Percentiles rank a stretch among this genome's conserved stretches.
These are phyloP conservation scores for Oryzias javanicus DNA, from an alignment of 2,113 vertebrate genomes.

Conservation along the genomic window DNA sequence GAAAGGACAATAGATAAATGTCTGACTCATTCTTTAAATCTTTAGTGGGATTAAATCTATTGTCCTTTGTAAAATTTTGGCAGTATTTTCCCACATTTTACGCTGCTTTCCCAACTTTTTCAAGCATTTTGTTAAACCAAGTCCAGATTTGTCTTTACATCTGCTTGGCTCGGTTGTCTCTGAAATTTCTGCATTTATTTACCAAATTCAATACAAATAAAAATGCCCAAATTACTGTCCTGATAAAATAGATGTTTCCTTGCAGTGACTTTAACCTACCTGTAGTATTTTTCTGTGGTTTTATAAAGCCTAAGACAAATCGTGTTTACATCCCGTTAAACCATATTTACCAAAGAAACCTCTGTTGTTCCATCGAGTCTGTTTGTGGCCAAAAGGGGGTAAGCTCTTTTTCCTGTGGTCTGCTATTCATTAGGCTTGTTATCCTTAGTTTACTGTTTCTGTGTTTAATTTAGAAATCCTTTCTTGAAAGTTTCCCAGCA, in stretches of 20 bases:
- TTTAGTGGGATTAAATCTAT: slow-evolving; percentile 41
- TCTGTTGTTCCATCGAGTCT: slow-evolving; percentile 45
- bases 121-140: slow-evolving; percentile 7
- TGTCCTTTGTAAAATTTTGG: slow-evolving; percentile 37
- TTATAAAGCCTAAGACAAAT: slow-evolving; percentile 53
- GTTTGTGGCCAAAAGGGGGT: slow-evolving; percentile 37
- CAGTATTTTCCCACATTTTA: slow-evolving; percentile 31
- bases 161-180: slow-evolving; percentile 32
- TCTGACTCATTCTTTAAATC: slow-evolving; percentile 44
- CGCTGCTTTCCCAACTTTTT: slow-evolving; percentile 14
- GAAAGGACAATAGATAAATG: slow-evolving; percentile 51
- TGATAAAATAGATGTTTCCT: slow-evolving; percentile 52
- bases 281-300: slow-evolving; percentile 79
- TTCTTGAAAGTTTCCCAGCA: slow-evolving; percentile 5
- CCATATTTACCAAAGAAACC: slow-evolving; percentile 67
- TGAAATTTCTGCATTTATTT: slow-evolving; percentile 23
- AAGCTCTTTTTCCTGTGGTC: slow-evolving; percentile 22
- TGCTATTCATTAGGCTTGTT: slow-evolving; percentile 44
- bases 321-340: slow-evolving; percentile 42
- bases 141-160: background rate
- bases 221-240: slow-evolving; percentile 42
- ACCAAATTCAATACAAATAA: slow-evolving; percentile 20
- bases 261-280: slow-evolving; percentile 79
- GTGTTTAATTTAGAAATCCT: slow-evolving; percentile 6
- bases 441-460: slow-evolving; percentile 14